Evolutionary conservation across 2,888 invertebrate species (phyloP), one percentile per base, ranked within the genome.

Genomic region (Fragum fragum): DNA sequence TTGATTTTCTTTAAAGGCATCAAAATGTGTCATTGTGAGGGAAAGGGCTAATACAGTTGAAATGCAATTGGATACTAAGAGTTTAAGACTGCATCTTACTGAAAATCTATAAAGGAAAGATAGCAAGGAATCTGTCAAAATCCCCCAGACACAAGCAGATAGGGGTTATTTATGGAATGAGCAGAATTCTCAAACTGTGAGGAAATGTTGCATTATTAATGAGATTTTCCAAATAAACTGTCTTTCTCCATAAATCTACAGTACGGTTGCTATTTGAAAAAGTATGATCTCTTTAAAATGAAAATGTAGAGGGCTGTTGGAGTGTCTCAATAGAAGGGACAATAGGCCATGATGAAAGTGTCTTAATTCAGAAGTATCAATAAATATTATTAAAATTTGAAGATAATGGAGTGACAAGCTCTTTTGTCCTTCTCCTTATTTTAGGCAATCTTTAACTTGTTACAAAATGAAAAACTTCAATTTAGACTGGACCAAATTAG

Each of bases 101-200:
- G 47, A 47, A 47, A 47, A 9, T n/a, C n/a, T 47, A 18, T 18
- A 47, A 47, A 47, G 6, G 39, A 39, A 14, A 39, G 39, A 39
- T 14, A 39, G 39, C 39, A 39, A 57, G 29, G 32, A 16, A 32
- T 61, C 61, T 61, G n/a, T 32, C 61, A 61, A 32, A 29, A 29
- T 32, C 61, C 29, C 61, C n/a, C 32, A 32, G 61, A 61, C 61
- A 61, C 61, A 32, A 32, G 61, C 61, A 29, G 61, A 61, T 61
- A 32, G 32, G 61, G 32, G 61, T 61, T 61, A 61, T 61, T 61
- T 61, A 61, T 61, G 61, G 61, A 32, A 29, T 61, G 61, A 61
- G 18, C 61, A 61, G n/a, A n/a, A 11, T 32, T 32, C 61, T 61
- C 32, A 32, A n/a, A 61, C 32, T 61, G 61, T 61, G 61, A 32